Evolutionary conservation across 2,113 vertebrate genomes (phyloP).

Genomic region (Verasper variegatus): DNA sequence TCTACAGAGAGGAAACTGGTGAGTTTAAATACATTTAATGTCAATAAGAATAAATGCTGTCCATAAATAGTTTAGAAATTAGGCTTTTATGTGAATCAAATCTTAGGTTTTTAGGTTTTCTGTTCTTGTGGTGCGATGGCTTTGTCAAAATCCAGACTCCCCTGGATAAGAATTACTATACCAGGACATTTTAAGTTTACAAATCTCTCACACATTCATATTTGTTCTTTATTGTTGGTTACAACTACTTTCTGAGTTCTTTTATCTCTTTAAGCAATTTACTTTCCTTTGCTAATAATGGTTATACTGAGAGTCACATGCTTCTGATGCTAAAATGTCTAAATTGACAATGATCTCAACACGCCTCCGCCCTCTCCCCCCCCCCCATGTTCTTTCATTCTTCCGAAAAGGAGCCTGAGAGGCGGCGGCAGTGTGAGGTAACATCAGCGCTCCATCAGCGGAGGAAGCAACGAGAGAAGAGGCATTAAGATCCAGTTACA

Average conservation of each 20-base stretch:
- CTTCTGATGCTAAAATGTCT: constrained; percentile 25
- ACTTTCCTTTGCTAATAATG: neutral
- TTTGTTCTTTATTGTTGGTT: neutral
- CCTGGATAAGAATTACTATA: too few relatives aligned
- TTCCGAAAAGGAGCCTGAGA: constrained; percentile 52
- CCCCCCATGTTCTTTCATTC: constrained; percentile 35
- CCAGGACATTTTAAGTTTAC: too few relatives aligned
- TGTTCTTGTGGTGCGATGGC: too few relatives aligned
- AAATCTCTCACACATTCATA: too few relatives aligned
- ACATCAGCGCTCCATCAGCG: constrained; percentile 74
- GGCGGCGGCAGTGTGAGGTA: constrained; percentile 61
- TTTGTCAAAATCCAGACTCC: too few relatives aligned
- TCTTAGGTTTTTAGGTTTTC: too few relatives aligned
- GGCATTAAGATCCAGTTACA: constrained; percentile 80
- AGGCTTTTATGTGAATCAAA: too few relatives aligned
- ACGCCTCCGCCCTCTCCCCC: neutral
- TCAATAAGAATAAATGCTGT: too few relatives aligned
- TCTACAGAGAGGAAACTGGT: too few relatives aligned
- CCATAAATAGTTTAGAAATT: too few relatives aligned
- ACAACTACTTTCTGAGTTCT: too few relatives aligned
- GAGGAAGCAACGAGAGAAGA: constrained; percentile 65
- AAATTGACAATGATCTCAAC: constrained; percentile 46
- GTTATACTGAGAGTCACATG: neutral
- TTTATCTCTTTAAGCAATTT: neutral
- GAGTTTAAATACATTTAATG: too few relatives aligned